Conservation (phyloP, 92 coral and sea anemone species). For the Porites evermanni region DNA sequence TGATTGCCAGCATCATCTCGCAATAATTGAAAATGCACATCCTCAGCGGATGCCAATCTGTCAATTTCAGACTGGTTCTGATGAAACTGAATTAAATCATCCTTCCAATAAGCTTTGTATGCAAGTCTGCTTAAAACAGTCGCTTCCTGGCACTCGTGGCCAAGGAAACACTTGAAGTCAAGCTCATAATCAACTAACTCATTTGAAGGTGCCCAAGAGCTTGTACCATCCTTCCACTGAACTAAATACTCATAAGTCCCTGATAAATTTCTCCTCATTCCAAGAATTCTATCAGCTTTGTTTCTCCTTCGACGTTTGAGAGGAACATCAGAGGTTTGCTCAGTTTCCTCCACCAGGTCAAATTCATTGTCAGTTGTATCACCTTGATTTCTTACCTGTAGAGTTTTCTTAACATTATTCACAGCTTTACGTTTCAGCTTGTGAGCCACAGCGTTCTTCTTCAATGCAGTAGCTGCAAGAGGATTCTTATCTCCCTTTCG, state of each 20-base stretch:
- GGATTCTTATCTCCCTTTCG: conserved; percentile 73
- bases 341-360: conserved; percentile 29
- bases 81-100: conserved; percentile 73
- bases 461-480: conserved; percentile 68
- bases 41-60: conserved; percentile 14
- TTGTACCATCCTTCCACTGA: conserved; percentile 98
- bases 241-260: conserved; percentile 92
- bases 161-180: conserved; percentile 82
- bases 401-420: conserved; percentile 70
- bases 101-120: conserved; percentile 89
- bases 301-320: conserved; percentile 74
- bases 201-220: conserved; percentile 93
- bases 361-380: conserved; percentile 25
- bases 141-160: conserved; percentile 81
- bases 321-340: conserved; percentile 37
- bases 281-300: conserved; percentile 90
- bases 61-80: conserved; percentile 39
- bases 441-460: conserved; percentile 70
- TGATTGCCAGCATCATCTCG: conserved; percentile 7
- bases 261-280: conserved; percentile 79
- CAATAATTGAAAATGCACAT: neutral
- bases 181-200: conserved; percentile 84
- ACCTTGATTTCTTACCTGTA: conserved; percentile 48
- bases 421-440: conserved; percentile 84
- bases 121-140: conserved; percentile 84